Evolutionary conservation across 92 coral and sea anemone species (phyloP).

Genomic region (Porites cylindrica): DNA sequence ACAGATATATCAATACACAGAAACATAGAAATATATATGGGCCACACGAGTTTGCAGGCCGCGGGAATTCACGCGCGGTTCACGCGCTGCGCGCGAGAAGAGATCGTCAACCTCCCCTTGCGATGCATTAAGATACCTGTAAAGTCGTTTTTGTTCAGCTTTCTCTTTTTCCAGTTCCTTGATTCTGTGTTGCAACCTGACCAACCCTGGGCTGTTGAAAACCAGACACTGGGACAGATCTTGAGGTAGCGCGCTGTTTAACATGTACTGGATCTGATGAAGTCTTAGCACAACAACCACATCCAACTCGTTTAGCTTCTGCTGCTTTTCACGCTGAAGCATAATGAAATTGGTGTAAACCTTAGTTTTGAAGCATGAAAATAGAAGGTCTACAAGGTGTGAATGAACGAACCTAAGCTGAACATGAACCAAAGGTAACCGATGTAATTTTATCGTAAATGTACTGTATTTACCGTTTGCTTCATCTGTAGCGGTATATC

Average conservation of each 20-base stretch:
- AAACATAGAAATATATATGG: too few species aligned
- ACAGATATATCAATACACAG: too few species aligned
- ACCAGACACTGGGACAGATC: constrained; percentile 90
- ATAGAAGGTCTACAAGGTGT: not conserved
- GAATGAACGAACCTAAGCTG: not conserved
- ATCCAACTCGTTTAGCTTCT: constrained; percentile 96
- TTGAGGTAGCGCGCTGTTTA: constrained; percentile 85
- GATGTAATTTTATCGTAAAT: too few species aligned
- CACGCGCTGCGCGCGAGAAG: too few species aligned
- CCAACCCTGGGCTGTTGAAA: constrained; percentile 85
- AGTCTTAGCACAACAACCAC: constrained; percentile 92
- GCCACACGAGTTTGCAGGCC: too few species aligned
- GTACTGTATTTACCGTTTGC: too few species aligned
- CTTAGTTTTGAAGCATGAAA: not conserved
- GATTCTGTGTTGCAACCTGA: constrained; percentile 86
- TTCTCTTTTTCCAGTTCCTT: constrained; percentile 97
- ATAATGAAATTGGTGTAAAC: not conserved
- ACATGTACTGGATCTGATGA: constrained; percentile 91
- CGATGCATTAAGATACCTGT: constrained; percentile 54
- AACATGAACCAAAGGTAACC: too few species aligned
- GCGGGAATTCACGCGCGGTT: too few species aligned
- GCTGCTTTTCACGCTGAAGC: constrained; percentile 95
- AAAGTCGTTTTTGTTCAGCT: constrained; percentile 91
- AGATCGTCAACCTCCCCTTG: too few species aligned
- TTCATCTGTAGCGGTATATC: too few species aligned